Evolutionary conservation across 1,140 invertebrate species (phyloP), one percentile per base, ranked within the genome.

Genomic region (Ceratina calcarata): DNA sequence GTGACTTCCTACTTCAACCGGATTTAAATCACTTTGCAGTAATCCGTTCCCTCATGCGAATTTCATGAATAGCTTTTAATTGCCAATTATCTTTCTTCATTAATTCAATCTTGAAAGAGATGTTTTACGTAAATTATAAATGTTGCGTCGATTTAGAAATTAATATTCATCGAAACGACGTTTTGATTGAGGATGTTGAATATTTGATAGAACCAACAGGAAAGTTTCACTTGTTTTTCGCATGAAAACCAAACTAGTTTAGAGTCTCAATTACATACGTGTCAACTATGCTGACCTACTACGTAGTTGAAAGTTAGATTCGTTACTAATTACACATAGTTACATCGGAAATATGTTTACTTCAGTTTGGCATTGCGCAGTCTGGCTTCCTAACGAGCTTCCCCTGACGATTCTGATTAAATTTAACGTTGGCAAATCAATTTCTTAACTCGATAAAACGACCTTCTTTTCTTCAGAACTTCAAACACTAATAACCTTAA

Each of bases 401-500:
- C 18, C 24, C n/a, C 15, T n/a, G 18, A 20, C 32, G 64, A 16
- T 32, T 32, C 27, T 15, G 65, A 67, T 67, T 67, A 67, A 22
- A 67, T 67, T 67, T 51, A 49, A 67, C 22, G 15, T 67, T 67
- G 18, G 1, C 27, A 32, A 32, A 32, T 32, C 27, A 32, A 32
- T 32, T 32, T 32, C 27, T 32, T 32, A 32, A 32, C 27, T 32
- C 27, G 27, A 32, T 32, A 32, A 32, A 32, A 32, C 27, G 27
- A 32, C 27, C 27, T n/a, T n/a, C 27, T 32, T 67, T 20, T 24
- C 0, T 67, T 67, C 15, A 3, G 45, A 27, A 51, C 22, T 7
- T 45, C 16, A 53, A 12, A 69, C 53, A 69, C 53, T 69, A 53
- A 27, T 69, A 69, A 27, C 24, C 45, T 69, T 27, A 15, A 69